Evolutionary conservation across 2,113 vertebrate species (phyloP).

Genomic region (Henicopernis longicauda): DNA sequence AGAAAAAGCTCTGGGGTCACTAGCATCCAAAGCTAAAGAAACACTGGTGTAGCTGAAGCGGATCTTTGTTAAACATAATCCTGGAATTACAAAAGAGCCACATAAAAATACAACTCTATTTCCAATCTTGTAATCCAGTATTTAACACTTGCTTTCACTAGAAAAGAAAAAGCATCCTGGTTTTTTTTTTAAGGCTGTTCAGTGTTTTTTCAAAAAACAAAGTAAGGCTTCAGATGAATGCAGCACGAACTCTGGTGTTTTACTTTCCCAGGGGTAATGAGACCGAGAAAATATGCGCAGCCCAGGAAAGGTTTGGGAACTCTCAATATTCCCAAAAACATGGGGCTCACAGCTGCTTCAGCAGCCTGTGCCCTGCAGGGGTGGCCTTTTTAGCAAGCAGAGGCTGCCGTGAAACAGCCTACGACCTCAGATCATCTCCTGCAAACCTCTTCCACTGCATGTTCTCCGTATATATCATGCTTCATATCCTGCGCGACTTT

Average conservation of each 20-base stretch:
- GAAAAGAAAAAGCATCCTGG: not conserved
- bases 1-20: not conserved
- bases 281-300: not conserved
- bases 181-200: not conserved
- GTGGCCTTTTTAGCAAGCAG: not conserved
- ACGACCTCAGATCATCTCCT: not conserved
- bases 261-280: not conserved
- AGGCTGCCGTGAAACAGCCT: not conserved
- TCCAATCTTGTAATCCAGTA: not conserved
- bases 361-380: not conserved
- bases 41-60: not conserved
- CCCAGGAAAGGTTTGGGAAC: not conserved
- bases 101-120: not conserved
- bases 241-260: not conserved
- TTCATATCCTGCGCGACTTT: not conserved
- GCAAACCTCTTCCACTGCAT: fast-evolving
- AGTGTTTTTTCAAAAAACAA: not conserved
- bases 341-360: not conserved
- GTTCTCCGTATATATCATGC: not conserved
- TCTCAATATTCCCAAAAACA: not conserved
- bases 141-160: not conserved
- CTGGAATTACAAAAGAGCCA: not conserved
- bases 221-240: not conserved
- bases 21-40: not conserved
- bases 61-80: constrained; percentile 16